phyloP scores from a whole-genome alignment of 2,888 invertebrate genomes.

The Calephelis perditalis region DNA sequence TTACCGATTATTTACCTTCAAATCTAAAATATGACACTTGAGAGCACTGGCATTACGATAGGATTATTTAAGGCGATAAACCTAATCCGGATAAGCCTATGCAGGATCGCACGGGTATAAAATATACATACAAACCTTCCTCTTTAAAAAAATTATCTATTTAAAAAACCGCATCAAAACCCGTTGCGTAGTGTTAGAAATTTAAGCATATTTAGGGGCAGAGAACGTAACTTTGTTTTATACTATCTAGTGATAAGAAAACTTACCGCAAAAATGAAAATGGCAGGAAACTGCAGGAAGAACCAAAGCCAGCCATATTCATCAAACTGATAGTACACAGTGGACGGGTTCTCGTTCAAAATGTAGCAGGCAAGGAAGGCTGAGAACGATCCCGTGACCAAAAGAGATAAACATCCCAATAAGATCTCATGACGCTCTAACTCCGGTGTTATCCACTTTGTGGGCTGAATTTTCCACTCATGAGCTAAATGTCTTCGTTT shows the following conservation, averaged over 20 bases:
- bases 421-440: constrained; percentile 83
- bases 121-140: too few species aligned
- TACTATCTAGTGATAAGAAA: not conserved
- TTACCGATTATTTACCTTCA: too few species aligned
- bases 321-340: constrained; percentile 80
- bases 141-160: too few species aligned
- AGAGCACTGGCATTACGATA: too few species aligned
- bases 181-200: too few species aligned
- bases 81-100: too few species aligned
- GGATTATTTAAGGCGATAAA: too few species aligned
- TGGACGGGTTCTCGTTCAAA: constrained; percentile 81
- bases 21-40: too few species aligned
- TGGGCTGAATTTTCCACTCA: constrained; percentile 87
- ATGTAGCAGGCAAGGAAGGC: constrained; percentile 82
- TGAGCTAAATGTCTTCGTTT: constrained; percentile 77
- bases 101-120: too few species aligned
- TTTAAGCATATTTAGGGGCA: too few species aligned
- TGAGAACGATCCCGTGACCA: constrained; percentile 75
- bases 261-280: constrained; percentile 81
- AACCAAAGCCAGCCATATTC: constrained; percentile 83
- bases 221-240: too few species aligned
- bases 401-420: constrained; percentile 78
- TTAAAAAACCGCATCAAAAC: too few species aligned
- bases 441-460: constrained; percentile 81
- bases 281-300: constrained; percentile 79